Base-by-base conservation (phyloP, 2,797 vertebrate species). In the Enteromius anoplus region DNA sequence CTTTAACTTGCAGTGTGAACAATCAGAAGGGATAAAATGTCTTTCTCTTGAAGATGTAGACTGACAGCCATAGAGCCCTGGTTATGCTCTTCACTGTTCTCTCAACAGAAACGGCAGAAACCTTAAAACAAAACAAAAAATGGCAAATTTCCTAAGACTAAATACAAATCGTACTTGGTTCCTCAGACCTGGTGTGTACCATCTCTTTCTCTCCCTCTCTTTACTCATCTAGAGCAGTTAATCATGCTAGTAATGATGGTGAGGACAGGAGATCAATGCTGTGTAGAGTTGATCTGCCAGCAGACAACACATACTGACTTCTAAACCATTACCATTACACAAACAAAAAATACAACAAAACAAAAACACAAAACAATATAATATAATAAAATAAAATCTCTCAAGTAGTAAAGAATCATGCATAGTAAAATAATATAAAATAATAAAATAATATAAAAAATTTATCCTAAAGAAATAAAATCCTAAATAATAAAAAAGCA, bases 221-320 rank as follows among this genome's bases (percentile, higher is more conserved):
- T 21, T 68, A 23, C 49, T 78, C 9, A 37, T 78, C 55, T 51
- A 12, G 77, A 69, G 70, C 75, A 76, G 76, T 87, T 78, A 65
- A 75, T 86, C 55, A 53, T 82, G 75, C 23, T 76, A 62, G 75
- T 72, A 86, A 88, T 83, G 81, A 86, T 75, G 79, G 79, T 69
- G 69, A 49, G 55, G 83, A 83, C 83, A 86, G 80, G 45, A 84
- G 84, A 85, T 86, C 84, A 83, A 83, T 85, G 51, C 51, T 17
- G 64, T 73, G 34, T 37, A 23, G 51, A 75, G 77, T 81, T 40
- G 60, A 88, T 69, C 75, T 84, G 66, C 53, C 32, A 84, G 71
- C 73, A 60, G 40, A 64, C 32, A 40, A 26, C 83, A 64, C 55
- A 85, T 64, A 60, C 58, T 62, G 70, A 37, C 37, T 80, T 62